Base-by-base conservation (phyloP, 2,113 vertebrate genomes). In the Menidia beryllina region DNA sequence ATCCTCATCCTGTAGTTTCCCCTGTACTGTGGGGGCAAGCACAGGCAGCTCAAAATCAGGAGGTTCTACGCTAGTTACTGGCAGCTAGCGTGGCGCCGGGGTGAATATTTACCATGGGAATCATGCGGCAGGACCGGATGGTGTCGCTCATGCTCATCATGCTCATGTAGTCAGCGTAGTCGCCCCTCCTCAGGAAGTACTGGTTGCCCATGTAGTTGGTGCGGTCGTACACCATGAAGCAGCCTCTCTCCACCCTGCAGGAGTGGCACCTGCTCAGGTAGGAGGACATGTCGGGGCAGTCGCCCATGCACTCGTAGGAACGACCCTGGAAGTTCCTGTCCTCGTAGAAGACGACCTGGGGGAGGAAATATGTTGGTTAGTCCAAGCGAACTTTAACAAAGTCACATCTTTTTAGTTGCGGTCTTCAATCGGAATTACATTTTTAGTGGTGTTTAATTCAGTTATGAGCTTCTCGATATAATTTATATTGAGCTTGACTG, bases 271-370 rank as follows among this genome's bases (percentile, higher is more conserved):
- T 23, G 88, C 27, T 93, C 74, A 93, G 65, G 69, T 90, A 88
- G 73, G 88, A 62, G 58, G 88, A 71, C 84, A 93, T 83, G 75
- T 93, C 90, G 7, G 89, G 49, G 74, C 88, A 90, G 83, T 94
- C 93, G 41, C 84, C 89, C 72, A 72, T 86, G 83, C 90, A 91
- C 82, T 93, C 93, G 53, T 91, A 92, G 68, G 86, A 88, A 13
- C 89, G 90, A 3, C 93, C 91, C 84, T 89, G 85, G 86, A 93
- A 92, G 88, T 92, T 93, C 79, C 82, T 91, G 2, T 93, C 92
- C 89, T 94, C 91, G 71, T 87, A 93, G 85, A 93, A 93, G 69
- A n/a, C n/a, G n/a, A n/a, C n/a, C n/a, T n/a, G n/a, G n/a, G n/a
- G n/a, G n/a, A n/a, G n/a, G n/a, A n/a, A n/a, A n/a, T n/a, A n/a